Evolutionary conservation across 2,113 vertebrate genomes (phyloP), one percentile per base, ranked within the genome.

Genomic region (Corapipo altera): DNA sequence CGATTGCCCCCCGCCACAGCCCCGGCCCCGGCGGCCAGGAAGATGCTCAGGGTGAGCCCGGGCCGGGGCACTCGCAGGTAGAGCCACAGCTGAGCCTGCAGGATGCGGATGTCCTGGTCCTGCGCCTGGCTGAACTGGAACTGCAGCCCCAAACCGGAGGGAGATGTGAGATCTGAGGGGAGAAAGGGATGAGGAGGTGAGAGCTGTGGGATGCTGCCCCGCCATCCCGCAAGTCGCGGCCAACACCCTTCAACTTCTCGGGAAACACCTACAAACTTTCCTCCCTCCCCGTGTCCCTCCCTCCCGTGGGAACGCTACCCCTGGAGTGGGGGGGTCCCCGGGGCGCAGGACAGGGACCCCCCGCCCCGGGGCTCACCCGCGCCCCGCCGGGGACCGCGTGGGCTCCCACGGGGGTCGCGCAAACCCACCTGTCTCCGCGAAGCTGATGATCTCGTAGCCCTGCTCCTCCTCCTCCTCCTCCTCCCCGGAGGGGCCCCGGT

Each of bases 371-470:
- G 24, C 35, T n/a, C 43, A 5, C 5, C 19, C 9, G 2, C 24
- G 5, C 21, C 41, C 26, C 27, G 3, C 18, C 55, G 51, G 28
- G 46, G 9, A 7, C 46, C 4, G 13, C 15, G 14, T 6, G 35
- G 59, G 28, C 8, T 4, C 23, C 30, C 69, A 4, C 15, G 20
- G 14, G 59, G 13, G 5, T 39, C 14, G 20, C 11, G 24, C 39
- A 10, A 35, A 97, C 99, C 97, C 98, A 99, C 99, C 98, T 98
- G 97, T 97, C 91, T 99, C 98, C 24, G 99, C 99, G 89, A 99
- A 99, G 95, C 99, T 99, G 96, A 99, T 99, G 90, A 99, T 98
- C 96, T 99, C 99, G 96, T 99, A 99, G 37, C 98, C 98, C 87
- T 98, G 98, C 62, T 98, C 98, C 5, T 91, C 80, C 8, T 77